phyloP scores from a whole-genome alignment of 2,113 vertebrate genomes.

The Amazona vittata region DNA sequence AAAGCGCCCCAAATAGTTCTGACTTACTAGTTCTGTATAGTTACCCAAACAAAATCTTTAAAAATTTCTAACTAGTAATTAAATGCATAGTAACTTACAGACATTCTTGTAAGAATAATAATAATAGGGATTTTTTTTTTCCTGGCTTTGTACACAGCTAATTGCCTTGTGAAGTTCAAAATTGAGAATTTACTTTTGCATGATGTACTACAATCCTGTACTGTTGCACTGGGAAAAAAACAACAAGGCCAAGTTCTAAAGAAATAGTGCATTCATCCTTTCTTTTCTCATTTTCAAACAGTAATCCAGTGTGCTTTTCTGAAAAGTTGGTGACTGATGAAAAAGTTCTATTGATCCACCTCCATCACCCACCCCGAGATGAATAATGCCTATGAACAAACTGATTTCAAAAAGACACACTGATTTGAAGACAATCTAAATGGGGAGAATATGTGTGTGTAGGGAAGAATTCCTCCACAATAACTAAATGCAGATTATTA shows the following conservation, averaged over 20 bases:
- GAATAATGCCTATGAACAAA: conserved; percentile 38
- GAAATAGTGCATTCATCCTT: background rate
- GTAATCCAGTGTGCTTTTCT: conserved; percentile 12
- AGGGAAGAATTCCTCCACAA: background rate
- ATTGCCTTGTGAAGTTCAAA: background rate
- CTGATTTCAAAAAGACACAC: conserved; percentile 42
- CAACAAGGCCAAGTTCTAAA: background rate
- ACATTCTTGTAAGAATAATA: background rate
- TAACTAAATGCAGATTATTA: background rate
- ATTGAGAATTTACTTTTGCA: background rate
- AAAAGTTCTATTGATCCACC: conserved; percentile 37
- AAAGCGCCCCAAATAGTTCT: background rate
- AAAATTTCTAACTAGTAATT: background rate
- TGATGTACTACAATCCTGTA: background rate
- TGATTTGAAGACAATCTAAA: conserved; percentile 51
- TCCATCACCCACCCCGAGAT: background rate
- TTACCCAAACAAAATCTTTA: background rate
- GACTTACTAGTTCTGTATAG: background rate
- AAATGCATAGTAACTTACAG: background rate
- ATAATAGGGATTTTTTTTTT: background rate
- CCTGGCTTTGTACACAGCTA: background rate
- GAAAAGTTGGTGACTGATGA: conserved; percentile 15
- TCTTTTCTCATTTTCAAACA: background rate
- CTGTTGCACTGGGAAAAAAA: background rate
- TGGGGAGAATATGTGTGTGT: background rate